Evolutionary conservation across 1,140 invertebrate genomes (phyloP), one percentile per base, ranked within the genome.

Genomic region (Aphidius gifuensis): DNA sequence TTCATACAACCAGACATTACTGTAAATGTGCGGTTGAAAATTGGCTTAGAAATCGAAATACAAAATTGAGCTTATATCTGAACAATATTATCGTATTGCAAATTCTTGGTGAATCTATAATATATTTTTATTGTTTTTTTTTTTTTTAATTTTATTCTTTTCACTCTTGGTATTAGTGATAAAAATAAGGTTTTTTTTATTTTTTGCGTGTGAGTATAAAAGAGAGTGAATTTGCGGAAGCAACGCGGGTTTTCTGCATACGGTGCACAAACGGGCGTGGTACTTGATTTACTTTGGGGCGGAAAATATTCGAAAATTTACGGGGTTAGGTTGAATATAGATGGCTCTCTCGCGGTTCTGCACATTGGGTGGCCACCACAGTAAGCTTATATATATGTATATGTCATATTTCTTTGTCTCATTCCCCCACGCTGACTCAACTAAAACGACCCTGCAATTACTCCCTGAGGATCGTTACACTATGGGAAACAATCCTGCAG

Each of bases 251-350:
- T 69, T 71, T 69, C 64, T 69, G 68, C 66, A 70, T 72, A 69
- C 65, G 64, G 57, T 65, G 67, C 64, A 58, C 55, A 47, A 54
- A 61, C 60, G 58, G 45, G 62, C 38, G 58, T 60, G 64, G 50
- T 56, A 46, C 60, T 67, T 66, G 66, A 72, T 71, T 75, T 71
- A 70, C 72, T 67, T 67, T 64, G 54, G 67, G 65, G 61, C 61
- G 71, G 69, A 71, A 74, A 71, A 75, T 76, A 76, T 76, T 76
- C 65, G 70, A 73, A 74, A 76, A 76, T 75, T 76, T 76, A 74
- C 71, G 70, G 68, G 58, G 61, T 69, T 66, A 56, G 58, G 58
- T 66, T 58, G 66, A 66, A 68, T 68, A 74, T 70, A 70, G 68
- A 69, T 69, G 65, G 68, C 64, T 61, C 43, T 60, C 66, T 64